Base-by-base conservation (phyloP, 2,113 vertebrate species). In the Colistium nudipinnis region DNA sequence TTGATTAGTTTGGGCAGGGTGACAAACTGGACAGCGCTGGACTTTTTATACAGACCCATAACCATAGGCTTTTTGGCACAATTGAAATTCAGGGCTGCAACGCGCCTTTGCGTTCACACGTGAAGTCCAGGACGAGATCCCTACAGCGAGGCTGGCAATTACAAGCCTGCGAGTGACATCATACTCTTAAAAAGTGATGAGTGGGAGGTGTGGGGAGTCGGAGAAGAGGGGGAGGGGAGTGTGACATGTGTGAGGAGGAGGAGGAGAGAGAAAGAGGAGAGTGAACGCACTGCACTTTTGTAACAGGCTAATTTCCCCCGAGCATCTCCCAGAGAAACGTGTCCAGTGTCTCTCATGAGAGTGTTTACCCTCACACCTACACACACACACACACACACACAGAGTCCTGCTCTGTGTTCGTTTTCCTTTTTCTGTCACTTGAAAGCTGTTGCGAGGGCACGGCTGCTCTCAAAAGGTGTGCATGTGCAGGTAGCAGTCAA, bases 251-350 rank as follows among this genome's bases (percentile, higher is more conserved):
- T 55, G 30, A 35, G 24, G 39, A 47, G 62, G 59, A 49, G 35
- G 16, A 39, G 44, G 45, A 52, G 49, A 55, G 55, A 70, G 38
- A 59, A 10, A 55, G 36, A 47, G 44, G 41, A 67, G 64, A 81
- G 52, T 76, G 62, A 85, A 61, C 0, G 49, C 10, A 4, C 52
- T 45, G 62, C 61, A 61, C 59, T 74, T 74, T 72, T 66, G 78
- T 82, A 74, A 61, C 70, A 72, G 65, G 79, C 76, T 89, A 75
- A 90, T 90, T 84, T 89, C 82, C 80, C 81, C 36, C 47, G 79
- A 90, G 86, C 80, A 62, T 84, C 80, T 75, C 80, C 74, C 49
- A 47, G 66, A 90, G 67, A 64, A 84, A 76, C 61, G 72, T 78
- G 67, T 76, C 55, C 74, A 38, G 75, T 66, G 62, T 70, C 38